phyloP scores from a whole-genome alignment of 2,797 vertebrate genomes.

The Syngnathus acus region DNA sequence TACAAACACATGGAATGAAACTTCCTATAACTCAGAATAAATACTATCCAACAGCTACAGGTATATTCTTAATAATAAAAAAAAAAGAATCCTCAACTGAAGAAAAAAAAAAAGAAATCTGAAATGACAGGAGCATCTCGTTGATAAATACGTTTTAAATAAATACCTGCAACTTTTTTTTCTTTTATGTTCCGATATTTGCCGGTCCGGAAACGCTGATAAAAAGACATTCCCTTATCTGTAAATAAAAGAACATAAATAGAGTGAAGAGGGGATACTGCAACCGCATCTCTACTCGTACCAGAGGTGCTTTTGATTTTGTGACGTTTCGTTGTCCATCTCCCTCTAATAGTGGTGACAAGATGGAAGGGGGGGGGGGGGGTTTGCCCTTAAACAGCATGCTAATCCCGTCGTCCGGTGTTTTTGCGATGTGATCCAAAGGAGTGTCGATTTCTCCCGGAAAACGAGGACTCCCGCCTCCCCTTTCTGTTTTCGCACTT shows the following conservation, averaged over 20 bases:
- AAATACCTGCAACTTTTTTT: slow-evolving; percentile 63
- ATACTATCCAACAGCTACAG: slow-evolving; percentile 41
- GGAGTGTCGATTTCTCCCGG: not conserved
- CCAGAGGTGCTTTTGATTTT: slow-evolving; percentile 58
- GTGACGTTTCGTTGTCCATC: slow-evolving; percentile 59
- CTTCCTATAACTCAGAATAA: slow-evolving; percentile 42
- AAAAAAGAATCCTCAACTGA: slow-evolving; percentile 46
- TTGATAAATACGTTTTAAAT: slow-evolving; percentile 74
- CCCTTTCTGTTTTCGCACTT: slow-evolving; percentile 1
- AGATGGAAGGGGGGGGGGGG: slow-evolving; percentile 59
- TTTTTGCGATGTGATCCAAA: slow-evolving; percentile 66
- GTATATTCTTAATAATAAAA: slow-evolving; percentile 12
- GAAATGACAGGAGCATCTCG: slow-evolving; percentile 44
- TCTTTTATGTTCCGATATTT: slow-evolving; percentile 69
- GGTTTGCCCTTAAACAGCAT: slow-evolving; percentile 78
- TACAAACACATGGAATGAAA: slow-evolving; percentile 45
- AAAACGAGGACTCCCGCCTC: not conserved
- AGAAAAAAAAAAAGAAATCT: slow-evolving; percentile 35
- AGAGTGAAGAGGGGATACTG: slow-evolving; percentile 31
- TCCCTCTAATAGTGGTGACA: slow-evolving; percentile 62
- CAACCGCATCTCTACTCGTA: slow-evolving; percentile 59
- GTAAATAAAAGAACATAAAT: slow-evolving; percentile 37
- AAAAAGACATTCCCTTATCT: slow-evolving; percentile 57
- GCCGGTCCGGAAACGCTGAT: slow-evolving; percentile 4
- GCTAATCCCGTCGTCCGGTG: slow-evolving; percentile 76